Evolutionary conservation across 2,888 invertebrate species (phyloP).

Genomic region (Aphrophora alni): DNA sequence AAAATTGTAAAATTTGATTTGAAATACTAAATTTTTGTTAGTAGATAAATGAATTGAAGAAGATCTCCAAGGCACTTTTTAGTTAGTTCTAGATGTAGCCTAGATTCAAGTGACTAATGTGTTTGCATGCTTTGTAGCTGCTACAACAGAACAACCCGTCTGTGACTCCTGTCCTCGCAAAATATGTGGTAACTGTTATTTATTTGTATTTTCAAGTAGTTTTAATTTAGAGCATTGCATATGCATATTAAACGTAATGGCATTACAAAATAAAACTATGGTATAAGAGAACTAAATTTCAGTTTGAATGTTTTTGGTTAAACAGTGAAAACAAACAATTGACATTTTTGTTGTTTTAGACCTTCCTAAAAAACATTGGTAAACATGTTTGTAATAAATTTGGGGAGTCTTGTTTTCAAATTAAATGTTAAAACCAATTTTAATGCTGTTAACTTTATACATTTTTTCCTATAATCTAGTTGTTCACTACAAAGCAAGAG

Average conservation of each 20-base stretch:
- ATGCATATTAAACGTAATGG: background rate
- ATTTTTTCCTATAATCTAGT: no score
- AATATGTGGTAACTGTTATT: background rate
- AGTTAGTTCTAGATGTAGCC: background rate
- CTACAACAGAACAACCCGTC: slow-evolving; percentile 83
- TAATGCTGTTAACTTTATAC: no score
- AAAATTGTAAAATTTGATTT: no score
- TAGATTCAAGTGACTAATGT: slow-evolving; percentile 31
- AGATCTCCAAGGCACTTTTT: no score
- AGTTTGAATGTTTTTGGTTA: background rate
- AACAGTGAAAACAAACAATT: no score
- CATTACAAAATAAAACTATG: background rate
- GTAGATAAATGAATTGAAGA: no score
- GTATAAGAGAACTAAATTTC: background rate
- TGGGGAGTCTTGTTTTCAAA: background rate
- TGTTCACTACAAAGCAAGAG: no score
- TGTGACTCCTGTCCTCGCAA: slow-evolving; percentile 60
- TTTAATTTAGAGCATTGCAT: background rate
- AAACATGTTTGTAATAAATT: background rate
- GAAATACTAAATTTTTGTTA: no score
- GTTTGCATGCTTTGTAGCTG: slow-evolving; percentile 64
- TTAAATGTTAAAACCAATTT: no score
- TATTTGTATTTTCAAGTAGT: background rate
- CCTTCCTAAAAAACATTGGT: background rate
- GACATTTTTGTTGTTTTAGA: no score